Percentiles rank a stretch among this genome's conserved stretches.
These are phyloP conservation scores for Cheumatopsyche charites DNA, from an alignment of 1,140 invertebrate species.

Conservation along the genomic window DNA sequence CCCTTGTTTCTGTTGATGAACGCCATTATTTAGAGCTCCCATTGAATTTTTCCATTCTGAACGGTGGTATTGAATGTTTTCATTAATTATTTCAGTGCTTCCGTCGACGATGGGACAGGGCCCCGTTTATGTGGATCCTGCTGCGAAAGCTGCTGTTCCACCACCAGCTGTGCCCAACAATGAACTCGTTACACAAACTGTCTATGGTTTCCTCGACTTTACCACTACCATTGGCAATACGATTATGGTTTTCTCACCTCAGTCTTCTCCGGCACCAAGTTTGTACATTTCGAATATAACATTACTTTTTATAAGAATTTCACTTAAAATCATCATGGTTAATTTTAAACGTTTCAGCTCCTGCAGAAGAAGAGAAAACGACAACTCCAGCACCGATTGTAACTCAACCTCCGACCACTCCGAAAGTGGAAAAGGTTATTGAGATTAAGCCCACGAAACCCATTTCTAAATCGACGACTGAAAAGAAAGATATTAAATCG, in stretches of 20 bases:
- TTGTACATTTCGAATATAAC: constrained; percentile 11
- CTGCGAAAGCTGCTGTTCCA: constrained; percentile 25
- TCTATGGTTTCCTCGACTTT: constrained; percentile 89
- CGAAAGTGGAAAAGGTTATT: constrained; percentile 56
- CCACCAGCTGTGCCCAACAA: constrained; percentile 46
- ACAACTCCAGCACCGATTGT: constrained; percentile 62
- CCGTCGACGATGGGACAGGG: constrained; percentile 32
- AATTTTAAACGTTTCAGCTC: constrained; percentile 53
- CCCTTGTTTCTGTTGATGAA: not conserved
- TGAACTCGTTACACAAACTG: constrained; percentile 74
- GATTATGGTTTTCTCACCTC: constrained; percentile 87
- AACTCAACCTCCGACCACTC: constrained; percentile 61
- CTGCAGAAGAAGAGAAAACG: constrained; percentile 54
- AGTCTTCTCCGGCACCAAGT: constrained; percentile 69
- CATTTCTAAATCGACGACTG: constrained; percentile 57
- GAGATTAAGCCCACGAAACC: constrained; percentile 67
- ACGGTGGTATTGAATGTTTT: not conserved
- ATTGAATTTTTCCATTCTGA: no score
- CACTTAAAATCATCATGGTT: constrained; percentile 18
- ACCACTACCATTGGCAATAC: constrained; percentile 88
- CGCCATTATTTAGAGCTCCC: no score
- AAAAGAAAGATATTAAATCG: constrained; percentile 57
- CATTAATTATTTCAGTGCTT: constrained; percentile 38
- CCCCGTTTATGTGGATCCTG: constrained; percentile 44
- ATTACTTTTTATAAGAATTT: not conserved